phyloP scores from a whole-genome alignment of 2,113 vertebrate genomes.

The Monopterus albus region DNA sequence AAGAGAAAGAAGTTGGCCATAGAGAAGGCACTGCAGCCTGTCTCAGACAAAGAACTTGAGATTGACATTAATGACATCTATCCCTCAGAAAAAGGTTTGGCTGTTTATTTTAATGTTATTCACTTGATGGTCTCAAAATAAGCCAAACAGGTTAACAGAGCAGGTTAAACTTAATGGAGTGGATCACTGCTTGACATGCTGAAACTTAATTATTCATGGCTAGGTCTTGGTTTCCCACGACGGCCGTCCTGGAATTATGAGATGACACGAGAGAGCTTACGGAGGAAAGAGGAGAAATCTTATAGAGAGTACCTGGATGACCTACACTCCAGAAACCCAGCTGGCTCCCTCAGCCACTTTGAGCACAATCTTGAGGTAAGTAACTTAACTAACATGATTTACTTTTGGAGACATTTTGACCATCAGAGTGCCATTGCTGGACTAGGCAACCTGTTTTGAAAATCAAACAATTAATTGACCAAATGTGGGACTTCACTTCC shows the following conservation, averaged over 20 bases:
- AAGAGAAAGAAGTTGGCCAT: slow-evolving; percentile 86
- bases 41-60: slow-evolving; percentile 84
- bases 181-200: slow-evolving; percentile 38
- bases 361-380: slow-evolving; percentile 93
- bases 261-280: slow-evolving; percentile 87
- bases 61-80: slow-evolving; percentile 86
- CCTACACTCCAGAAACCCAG: slow-evolving; percentile 85
- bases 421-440: not conserved
- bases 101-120: slow-evolving; percentile 9
- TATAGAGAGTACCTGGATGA: slow-evolving; percentile 88
- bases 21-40: slow-evolving; percentile 82
- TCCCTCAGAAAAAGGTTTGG: slow-evolving; percentile 87
- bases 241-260: slow-evolving; percentile 91
- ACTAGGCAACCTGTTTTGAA: not conserved
- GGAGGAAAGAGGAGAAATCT: slow-evolving; percentile 88
- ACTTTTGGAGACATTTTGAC: not conserved
- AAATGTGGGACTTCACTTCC: not conserved
- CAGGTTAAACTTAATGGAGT: slow-evolving; percentile 42
- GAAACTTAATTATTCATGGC: slow-evolving; percentile 45
- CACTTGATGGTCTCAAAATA: slow-evolving; percentile 36
- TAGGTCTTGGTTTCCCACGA: slow-evolving; percentile 89
- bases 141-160: slow-evolving; percentile 27
- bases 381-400: not conserved
- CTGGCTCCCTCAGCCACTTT: slow-evolving; percentile 90
- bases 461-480: not conserved